phyloP scores from a whole-genome alignment of 2,113 vertebrate species.

The Myanophis thanlyinensis region DNA sequence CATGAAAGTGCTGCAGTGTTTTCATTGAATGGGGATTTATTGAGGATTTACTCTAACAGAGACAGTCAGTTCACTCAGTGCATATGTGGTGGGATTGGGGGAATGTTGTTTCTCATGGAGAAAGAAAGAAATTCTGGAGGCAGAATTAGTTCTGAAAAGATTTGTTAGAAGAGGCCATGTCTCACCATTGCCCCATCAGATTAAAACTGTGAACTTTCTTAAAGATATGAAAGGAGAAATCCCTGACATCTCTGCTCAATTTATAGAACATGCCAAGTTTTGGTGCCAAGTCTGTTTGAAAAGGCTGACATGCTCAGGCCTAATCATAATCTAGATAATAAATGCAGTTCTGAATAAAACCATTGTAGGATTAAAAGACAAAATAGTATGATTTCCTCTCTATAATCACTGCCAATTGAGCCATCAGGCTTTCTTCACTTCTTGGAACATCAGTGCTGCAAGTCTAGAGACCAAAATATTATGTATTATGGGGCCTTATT shows the following conservation, averaged over 20 bases:
- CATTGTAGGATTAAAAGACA: not conserved
- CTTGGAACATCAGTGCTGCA: not conserved
- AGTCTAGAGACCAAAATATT: not conserved
- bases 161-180: not conserved
- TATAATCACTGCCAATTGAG: not conserved
- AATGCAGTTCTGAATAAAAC: slow-evolving; percentile 17
- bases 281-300: not conserved
- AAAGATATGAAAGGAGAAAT: not conserved
- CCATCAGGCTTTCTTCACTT: not conserved
- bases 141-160: not conserved
- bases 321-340: slow-evolving; percentile 14
- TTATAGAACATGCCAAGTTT: not conserved
- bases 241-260: not conserved
- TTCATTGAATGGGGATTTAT: not conserved
- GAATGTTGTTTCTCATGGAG: not conserved
- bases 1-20: not conserved
- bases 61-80: not conserved
- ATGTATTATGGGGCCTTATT: not conserved
- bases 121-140: not conserved
- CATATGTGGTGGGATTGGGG: not conserved
- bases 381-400: slow-evolving; percentile 6
- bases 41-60: not conserved
- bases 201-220: not conserved
- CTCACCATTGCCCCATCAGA: not conserved
- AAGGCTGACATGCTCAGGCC: not conserved